phyloP scores from a whole-genome alignment of 2,888 invertebrate genomes.

The Protula sp. region DNA sequence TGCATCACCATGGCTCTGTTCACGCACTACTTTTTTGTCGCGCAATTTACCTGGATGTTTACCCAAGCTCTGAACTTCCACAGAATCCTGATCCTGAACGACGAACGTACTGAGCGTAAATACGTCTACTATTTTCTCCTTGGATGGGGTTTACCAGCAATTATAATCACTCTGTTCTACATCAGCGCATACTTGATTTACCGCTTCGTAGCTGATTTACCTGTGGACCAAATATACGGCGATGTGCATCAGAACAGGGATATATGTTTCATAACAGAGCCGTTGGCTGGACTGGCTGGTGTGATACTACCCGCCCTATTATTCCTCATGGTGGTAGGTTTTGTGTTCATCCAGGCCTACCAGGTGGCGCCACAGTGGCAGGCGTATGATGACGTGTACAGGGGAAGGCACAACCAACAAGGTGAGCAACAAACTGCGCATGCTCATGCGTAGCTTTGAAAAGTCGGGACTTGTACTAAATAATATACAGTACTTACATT shows the following conservation, averaged over 20 bases:
- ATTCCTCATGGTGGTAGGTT: conserved; percentile 35
- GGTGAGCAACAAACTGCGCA: too few relatives aligned
- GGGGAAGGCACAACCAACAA: conserved; percentile 40
- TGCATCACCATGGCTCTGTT: conserved; percentile 50
- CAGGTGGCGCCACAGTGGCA: conserved; percentile 48
- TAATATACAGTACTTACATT: too few relatives aligned
- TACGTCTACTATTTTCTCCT: conserved; percentile 44
- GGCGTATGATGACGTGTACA: conserved; percentile 48
- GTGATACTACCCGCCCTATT: conserved; percentile 39
- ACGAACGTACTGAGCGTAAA: conserved; percentile 49
- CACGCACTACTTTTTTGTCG: conserved; percentile 47
- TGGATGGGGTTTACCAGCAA: conserved; percentile 37
- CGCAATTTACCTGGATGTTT: conserved; percentile 51
- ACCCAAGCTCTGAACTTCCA: conserved; percentile 46
- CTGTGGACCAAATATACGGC: conserved; percentile 42
- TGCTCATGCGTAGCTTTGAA: too few relatives aligned
- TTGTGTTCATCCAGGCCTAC: conserved; percentile 46
- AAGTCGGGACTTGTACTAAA: too few relatives aligned
- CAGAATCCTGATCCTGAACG: conserved; percentile 48
- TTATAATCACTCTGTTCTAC: conserved; percentile 41
- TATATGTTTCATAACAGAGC: conserved; percentile 48
- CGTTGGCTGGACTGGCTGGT: conserved; percentile 42
- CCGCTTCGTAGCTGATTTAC: conserved; percentile 32
- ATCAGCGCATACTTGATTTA: conserved; percentile 41
- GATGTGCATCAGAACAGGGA: conserved; percentile 29